phyloP scores from a whole-genome alignment of 2,113 vertebrate genomes.

The Indri indri region DNA sequence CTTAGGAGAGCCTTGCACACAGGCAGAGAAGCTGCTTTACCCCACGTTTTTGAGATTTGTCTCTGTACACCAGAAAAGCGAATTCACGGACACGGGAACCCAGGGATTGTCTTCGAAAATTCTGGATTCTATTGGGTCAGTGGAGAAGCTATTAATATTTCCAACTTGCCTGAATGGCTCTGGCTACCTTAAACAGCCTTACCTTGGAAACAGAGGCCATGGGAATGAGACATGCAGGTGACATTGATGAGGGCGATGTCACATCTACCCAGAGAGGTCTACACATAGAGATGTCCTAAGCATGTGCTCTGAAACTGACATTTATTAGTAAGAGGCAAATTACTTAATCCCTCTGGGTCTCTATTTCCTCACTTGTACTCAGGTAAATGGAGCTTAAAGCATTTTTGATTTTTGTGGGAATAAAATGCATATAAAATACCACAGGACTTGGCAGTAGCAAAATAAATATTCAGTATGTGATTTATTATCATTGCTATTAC shows the following conservation, averaged over 20 bases:
- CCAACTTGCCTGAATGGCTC: neutral
- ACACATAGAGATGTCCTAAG: too few species aligned
- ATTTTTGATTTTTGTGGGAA: neutral
- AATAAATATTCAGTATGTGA: neutral
- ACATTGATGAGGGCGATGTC: neutral
- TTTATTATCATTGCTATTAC: neutral
- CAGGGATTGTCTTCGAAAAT: neutral
- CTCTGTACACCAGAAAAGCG: neutral
- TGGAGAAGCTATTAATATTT: neutral
- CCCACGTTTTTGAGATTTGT: neutral
- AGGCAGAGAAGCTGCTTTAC: neutral
- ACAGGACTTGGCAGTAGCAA: neutral
- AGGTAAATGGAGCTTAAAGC: neutral
- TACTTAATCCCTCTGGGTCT: neutral
- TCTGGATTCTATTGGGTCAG: neutral
- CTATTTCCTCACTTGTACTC: neutral
- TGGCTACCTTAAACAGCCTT: neutral
- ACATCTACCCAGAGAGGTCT: neutral
- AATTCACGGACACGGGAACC: neutral
- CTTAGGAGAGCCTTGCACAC: neutral
- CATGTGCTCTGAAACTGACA: neutral
- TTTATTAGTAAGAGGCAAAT: neutral
- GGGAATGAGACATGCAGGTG: neutral
- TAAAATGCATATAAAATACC: neutral
- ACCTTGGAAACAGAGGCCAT: neutral